phyloP scores from a whole-genome alignment of 2,113 vertebrate species.

The Orientallactaga bullata region DNA sequence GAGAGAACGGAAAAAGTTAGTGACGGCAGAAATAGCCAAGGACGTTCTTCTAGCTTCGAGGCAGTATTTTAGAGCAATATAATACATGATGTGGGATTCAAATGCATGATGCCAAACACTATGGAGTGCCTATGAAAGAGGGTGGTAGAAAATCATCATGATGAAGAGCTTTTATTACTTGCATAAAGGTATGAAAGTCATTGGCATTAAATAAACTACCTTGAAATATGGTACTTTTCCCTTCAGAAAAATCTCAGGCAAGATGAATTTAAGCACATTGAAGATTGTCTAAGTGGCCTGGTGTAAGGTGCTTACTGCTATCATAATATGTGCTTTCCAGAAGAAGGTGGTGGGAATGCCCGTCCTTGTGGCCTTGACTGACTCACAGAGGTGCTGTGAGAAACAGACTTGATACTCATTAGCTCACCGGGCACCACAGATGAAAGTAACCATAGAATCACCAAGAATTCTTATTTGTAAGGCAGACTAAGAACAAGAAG shows the following conservation, averaged over 20 bases:
- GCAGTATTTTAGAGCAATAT: not conserved
- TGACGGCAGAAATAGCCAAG: conserved; percentile 40
- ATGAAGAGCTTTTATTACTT: not conserved
- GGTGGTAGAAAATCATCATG: not conserved
- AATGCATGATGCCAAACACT: not conserved
- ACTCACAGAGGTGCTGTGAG: conserved; percentile 10
- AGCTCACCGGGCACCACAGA: not conserved
- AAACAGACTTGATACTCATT: not conserved
- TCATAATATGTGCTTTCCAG: not conserved
- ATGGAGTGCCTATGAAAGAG: not conserved
- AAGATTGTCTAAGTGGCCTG: not conserved
- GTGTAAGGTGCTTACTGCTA: not conserved
- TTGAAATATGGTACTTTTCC: not conserved
- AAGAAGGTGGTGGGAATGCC: not conserved
- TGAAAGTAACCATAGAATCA: conserved; percentile 54
- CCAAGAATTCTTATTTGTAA: conserved; percentile 12
- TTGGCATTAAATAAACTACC: not conserved
- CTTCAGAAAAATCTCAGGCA: conserved; percentile 19
- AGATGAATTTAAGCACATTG: not conserved
- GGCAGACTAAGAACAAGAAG: conserved; percentile 17
- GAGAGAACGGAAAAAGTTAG: conserved; percentile 68
- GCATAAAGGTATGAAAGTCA: not conserved
- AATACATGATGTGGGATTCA: not conserved
- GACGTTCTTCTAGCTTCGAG: not conserved
- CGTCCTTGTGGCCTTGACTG: not conserved